Evolutionary conservation across 1,140 invertebrate genomes (phyloP).

Genomic region (Coenobita brevimanus): DNA sequence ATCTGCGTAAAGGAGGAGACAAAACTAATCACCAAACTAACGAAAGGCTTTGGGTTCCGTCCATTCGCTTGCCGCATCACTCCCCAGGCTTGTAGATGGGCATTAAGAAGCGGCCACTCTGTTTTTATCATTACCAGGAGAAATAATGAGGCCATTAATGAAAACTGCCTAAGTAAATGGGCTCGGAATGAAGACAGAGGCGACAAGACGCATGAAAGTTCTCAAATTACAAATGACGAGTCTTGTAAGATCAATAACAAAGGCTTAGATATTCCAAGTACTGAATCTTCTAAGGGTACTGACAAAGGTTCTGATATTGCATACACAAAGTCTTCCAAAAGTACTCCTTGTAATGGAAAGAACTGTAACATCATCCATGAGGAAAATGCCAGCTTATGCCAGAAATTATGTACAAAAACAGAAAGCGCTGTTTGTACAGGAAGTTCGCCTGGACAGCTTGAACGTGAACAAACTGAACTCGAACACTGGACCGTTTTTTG

Average conservation of each 20-base stretch:
- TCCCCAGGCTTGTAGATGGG: conserved; percentile 71
- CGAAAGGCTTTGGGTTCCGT: conserved; percentile 72
- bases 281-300: too few species aligned
- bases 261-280: too few species aligned
- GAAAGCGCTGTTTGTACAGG: too few species aligned
- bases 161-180: too few species aligned
- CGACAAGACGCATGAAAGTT: too few species aligned
- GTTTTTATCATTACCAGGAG: conserved; percentile 74
- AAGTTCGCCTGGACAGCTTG: too few species aligned
- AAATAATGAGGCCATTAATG: not conserved
- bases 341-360: not conserved
- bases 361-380: not conserved
- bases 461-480: not conserved
- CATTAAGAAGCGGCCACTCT: conserved; percentile 72
- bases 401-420: too few species aligned
- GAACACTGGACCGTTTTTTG: conserved; percentile 72
- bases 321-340: too few species aligned
- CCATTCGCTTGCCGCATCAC: conserved; percentile 72
- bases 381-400: too few species aligned
- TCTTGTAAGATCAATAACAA: too few species aligned
- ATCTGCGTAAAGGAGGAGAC: conserved; percentile 73
- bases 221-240: too few species aligned
- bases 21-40: conserved; percentile 70
- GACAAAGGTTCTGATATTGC: not conserved
- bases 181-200: too few species aligned